These are phyloP conservation scores for Acrobasis repandana DNA, from an alignment of 2,888 invertebrate species.

Conservation along the genomic window DNA sequence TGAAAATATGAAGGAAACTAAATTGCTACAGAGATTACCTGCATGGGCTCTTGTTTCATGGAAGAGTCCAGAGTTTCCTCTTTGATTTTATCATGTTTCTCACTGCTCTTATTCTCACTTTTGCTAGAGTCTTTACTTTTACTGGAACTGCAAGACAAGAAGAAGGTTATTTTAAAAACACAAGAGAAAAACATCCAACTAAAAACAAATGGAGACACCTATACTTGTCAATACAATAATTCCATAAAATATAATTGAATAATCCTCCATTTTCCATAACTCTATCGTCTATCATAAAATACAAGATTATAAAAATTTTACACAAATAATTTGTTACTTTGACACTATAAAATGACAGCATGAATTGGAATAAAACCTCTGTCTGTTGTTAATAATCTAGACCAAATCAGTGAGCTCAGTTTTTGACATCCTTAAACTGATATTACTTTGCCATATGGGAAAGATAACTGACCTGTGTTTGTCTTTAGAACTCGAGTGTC, in stretches of 20 bases:
- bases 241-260: slow-evolving; percentile 4
- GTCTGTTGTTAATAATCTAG: not conserved
- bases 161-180: not conserved
- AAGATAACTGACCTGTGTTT: slow-evolving; percentile 74
- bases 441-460: not conserved
- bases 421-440: not conserved
- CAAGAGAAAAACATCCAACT: not conserved
- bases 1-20: not conserved
- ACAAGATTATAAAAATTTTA: slow-evolving; percentile 9
- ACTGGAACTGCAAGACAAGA: slow-evolving; percentile 50
- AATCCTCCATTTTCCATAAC: slow-evolving; percentile 4
- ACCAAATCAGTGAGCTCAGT: not conserved
- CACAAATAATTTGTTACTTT: slow-evolving; percentile 21
- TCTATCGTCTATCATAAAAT: no score
- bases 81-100: slow-evolving; percentile 62
- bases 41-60: slow-evolving; percentile 69
- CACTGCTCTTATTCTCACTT: slow-evolving; percentile 62
- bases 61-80: slow-evolving; percentile 56
- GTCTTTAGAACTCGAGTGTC: slow-evolving; percentile 70
- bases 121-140: slow-evolving; percentile 70
- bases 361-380: not conserved
- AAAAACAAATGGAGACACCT: not conserved
- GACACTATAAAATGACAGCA: slow-evolving; percentile 20
- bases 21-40: slow-evolving; percentile 44
- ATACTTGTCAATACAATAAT: slow-evolving; percentile 3